Conservation (phyloP, 2,888 invertebrate genomes). For the Amaurobius ferox region DNA sequence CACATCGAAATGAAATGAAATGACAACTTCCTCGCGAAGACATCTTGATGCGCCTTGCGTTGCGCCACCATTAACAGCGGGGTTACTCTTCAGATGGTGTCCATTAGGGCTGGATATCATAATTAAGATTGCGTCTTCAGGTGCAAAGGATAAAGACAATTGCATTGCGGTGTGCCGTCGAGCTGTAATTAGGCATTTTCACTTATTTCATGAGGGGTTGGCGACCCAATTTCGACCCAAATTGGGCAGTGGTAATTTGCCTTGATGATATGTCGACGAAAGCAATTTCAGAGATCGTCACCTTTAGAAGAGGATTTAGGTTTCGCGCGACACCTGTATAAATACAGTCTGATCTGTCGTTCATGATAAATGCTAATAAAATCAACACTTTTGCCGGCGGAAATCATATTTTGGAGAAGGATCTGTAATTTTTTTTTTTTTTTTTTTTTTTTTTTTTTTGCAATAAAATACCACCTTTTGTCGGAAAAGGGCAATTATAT, state of each 20-base stretch:
- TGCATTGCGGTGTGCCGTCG: background rate
- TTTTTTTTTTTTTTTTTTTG: too few species aligned
- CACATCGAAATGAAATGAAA: too few species aligned
- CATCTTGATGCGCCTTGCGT: background rate
- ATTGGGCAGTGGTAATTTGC: background rate
- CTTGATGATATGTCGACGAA: background rate
- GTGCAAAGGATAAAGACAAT: background rate
- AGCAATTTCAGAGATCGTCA: background rate
- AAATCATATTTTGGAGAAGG: too few species aligned
- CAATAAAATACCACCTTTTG: too few species aligned
- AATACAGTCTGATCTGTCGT: too few species aligned
- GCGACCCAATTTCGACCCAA: background rate
- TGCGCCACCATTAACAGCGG: background rate
- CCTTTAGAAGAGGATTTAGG: background rate
- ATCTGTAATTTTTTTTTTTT: too few species aligned
- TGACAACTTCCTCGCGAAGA: background rate
- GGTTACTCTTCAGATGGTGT: background rate
- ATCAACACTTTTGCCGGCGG: too few species aligned
- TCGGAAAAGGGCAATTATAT: too few species aligned
- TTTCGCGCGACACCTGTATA: background rate
- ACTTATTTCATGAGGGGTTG: background rate
- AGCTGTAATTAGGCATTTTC: background rate
- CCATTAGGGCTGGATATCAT: background rate
- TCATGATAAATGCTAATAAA: too few species aligned
- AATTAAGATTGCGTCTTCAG: background rate